A percentile compares a stretch with the other conserved stretches of the same genome.
These are phyloP conservation scores for Squalus acanthias DNA, from an alignment of 2,797 vertebrate genomes.

Conservation along the genomic window DNA sequence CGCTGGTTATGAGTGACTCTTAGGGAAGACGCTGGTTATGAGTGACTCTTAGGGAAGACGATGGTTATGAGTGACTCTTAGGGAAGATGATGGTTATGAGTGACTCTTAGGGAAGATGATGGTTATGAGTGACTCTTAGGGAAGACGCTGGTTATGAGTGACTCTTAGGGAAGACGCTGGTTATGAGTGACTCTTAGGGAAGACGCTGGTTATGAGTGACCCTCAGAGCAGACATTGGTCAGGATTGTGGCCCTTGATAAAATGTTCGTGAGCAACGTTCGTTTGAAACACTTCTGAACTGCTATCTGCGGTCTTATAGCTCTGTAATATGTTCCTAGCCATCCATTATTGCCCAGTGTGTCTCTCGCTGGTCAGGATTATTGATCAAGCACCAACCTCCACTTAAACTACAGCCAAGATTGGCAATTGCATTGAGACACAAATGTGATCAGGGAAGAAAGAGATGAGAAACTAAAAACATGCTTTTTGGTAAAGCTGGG, in stretches of 20 bases:
- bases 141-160: too few species aligned
- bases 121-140: too few species aligned
- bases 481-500: neutral
- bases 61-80: neutral
- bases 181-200: too few species aligned
- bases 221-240: too few species aligned
- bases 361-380: neutral
- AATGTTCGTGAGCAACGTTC: neutral
- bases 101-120: too few species aligned
- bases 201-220: too few species aligned
- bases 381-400: neutral
- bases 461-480: neutral
- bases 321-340: neutral
- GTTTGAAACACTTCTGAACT: neutral
- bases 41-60: too few species aligned
- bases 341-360: neutral
- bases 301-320: neutral
- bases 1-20: too few species aligned
- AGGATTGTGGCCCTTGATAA: neutral
- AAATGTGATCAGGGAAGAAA: conserved; percentile 8
- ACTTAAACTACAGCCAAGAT: neutral
- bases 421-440: neutral
- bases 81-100: too few species aligned
- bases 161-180: too few species aligned
- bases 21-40: too few species aligned